Percentiles rank a stretch among this genome's conserved stretches.
Conservation (phyloP, 2,797 vertebrate genomes). For the Hyperoplus immaculatus region DNA sequence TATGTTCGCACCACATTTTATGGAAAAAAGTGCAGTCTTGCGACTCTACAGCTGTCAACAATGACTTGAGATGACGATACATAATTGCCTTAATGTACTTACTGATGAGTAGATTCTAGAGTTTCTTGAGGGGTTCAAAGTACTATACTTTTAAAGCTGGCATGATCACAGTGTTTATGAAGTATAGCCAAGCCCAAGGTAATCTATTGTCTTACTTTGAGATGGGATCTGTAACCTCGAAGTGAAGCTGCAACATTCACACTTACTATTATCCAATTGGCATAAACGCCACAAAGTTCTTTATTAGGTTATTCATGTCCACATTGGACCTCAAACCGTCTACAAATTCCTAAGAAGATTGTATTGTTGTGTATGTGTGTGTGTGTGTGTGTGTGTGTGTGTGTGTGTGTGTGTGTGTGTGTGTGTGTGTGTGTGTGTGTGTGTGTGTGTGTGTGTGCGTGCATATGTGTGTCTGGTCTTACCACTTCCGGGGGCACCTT, state of each 20-base stretch:
- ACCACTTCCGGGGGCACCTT: constrained; percentile 97
- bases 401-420: constrained; percentile 23
- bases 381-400: background rate
- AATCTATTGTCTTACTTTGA: too few species aligned
- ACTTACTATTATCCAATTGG: background rate
- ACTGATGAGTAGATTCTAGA: too few species aligned
- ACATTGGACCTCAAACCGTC: background rate
- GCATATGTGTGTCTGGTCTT: constrained; percentile 69
- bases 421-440: constrained; percentile 17
- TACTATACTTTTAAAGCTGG: background rate
- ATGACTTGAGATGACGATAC: too few species aligned
- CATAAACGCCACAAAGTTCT: background rate
- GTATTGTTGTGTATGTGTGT: background rate
- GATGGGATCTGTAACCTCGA: background rate
- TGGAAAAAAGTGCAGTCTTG: too few species aligned
- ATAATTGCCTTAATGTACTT: too few species aligned
- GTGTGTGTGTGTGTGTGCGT: constrained; percentile 18
- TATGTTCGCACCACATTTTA: too few species aligned
- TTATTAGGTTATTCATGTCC: background rate
- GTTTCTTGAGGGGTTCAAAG: background rate
- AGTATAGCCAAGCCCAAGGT: too few species aligned
- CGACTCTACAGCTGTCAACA: too few species aligned
- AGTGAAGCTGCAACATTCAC: background rate
- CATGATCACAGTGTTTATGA: background rate
- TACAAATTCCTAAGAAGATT: background rate